Evolutionary conservation across 2,113 vertebrate genomes (phyloP).

Genomic region (Charadrius vociferus): DNA sequence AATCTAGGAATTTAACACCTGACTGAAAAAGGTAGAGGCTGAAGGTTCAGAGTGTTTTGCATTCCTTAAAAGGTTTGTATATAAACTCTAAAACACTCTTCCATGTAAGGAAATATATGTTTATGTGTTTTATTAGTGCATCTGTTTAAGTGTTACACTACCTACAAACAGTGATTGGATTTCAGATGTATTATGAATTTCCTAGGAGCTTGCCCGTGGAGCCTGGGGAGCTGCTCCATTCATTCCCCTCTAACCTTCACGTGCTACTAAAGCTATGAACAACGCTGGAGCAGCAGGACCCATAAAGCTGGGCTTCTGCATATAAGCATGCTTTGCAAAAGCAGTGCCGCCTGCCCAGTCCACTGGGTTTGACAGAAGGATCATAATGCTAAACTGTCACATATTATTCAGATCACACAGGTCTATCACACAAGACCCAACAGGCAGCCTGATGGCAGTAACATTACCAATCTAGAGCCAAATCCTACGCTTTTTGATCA

Average conservation of each 20-base stretch:
- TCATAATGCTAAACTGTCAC: neutral
- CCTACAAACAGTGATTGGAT: neutral
- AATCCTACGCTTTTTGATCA: neutral
- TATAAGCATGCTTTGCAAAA: fast-evolving
- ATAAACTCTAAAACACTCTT: neutral
- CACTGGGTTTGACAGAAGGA: neutral
- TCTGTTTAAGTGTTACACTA: neutral
- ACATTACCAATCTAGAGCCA: neutral
- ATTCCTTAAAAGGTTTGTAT: neutral
- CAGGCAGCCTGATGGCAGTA: neutral
- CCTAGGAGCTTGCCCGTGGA: neutral
- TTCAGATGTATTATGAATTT: neutral
- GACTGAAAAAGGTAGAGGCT: neutral
- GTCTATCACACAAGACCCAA: neutral
- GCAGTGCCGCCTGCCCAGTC: neutral
- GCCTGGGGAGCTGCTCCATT: neutral
- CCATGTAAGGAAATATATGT: neutral
- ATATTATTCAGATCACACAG: neutral
- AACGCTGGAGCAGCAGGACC: neutral
- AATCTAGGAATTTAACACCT: neutral
- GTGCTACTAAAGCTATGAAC: neutral
- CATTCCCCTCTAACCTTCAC: neutral
- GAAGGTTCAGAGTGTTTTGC: neutral
- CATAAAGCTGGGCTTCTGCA: neutral
- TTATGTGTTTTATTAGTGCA: neutral